A percentile compares a stretch with the other conserved stretches of the same genome.
These are phyloP conservation scores for Brachionus calyciflorus DNA, from an alignment of 1,140 invertebrate species.

Conservation along the genomic window DNA sequence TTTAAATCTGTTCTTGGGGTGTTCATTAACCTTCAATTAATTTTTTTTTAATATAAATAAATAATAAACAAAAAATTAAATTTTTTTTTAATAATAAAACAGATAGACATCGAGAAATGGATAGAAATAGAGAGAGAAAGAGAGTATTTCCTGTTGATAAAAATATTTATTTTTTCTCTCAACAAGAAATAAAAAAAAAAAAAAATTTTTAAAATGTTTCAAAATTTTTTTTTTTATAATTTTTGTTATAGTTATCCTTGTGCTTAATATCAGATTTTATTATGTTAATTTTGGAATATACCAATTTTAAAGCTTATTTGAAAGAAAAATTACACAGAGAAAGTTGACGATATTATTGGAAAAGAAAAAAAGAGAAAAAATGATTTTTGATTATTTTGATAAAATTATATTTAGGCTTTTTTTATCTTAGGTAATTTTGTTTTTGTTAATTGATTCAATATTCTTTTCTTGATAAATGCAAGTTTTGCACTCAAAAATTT, in stretches of 20 bases:
- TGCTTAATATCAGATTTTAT: conserved; percentile 41
- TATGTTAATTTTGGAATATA: conserved; percentile 11
- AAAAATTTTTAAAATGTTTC: conserved; percentile 12
- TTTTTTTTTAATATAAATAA: not conserved
- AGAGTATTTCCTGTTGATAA: not conserved
- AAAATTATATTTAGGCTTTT: too few relatives aligned
- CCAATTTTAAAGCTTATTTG: not conserved
- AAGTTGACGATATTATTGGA: not conserved
- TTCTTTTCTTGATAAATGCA: too few relatives aligned
- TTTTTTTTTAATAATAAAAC: too few relatives aligned
- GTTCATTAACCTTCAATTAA: conserved; percentile 25
- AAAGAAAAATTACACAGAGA: not conserved
- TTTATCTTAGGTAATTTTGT: too few relatives aligned
- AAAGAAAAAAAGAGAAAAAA: too few relatives aligned
- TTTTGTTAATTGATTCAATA: too few relatives aligned
- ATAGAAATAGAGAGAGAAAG: not conserved
- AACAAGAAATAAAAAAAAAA: too few relatives aligned
- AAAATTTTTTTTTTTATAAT: not conserved
- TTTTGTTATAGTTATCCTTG: conserved; percentile 18
- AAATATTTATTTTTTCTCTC: not conserved
- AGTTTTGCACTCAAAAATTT: too few relatives aligned
- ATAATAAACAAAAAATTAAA: conserved; percentile 22
- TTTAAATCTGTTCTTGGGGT: not conserved
- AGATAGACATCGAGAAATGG: not conserved
- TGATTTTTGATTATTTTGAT: too few relatives aligned